Conservation (phyloP, 2,888 invertebrate genomes). For the Meganola albula region DNA sequence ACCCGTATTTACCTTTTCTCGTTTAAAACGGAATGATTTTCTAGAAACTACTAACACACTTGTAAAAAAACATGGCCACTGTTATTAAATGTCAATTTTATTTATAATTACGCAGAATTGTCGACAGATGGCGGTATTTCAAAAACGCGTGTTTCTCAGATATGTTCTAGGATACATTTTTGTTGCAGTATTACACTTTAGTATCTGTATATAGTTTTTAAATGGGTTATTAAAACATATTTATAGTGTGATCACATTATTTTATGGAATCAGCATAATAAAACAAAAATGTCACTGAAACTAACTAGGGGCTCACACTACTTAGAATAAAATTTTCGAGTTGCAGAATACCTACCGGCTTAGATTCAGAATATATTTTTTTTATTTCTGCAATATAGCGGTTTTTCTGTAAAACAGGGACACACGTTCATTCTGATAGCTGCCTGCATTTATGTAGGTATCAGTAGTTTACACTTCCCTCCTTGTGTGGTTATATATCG, state of each 20-base stretch:
- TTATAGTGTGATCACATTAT: constrained; percentile 4
- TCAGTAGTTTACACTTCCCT: too few relatives aligned
- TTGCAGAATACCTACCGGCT: too few relatives aligned
- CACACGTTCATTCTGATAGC: too few relatives aligned
- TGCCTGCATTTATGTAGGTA: too few relatives aligned
- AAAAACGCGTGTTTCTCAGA: constrained; percentile 43
- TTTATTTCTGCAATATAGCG: too few relatives aligned
- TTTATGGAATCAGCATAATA: too few relatives aligned
- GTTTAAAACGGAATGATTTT: constrained; percentile 50
- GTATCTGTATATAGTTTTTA: constrained; percentile 30
- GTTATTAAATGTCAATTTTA: constrained; percentile 71
- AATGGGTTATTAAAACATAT: constrained; percentile 30
- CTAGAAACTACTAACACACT: constrained; percentile 69
- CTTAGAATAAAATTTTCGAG: too few relatives aligned
- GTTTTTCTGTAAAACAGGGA: too few relatives aligned
- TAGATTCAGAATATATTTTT: too few relatives aligned
- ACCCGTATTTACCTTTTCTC: constrained; percentile 44
- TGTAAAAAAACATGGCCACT: constrained; percentile 43
- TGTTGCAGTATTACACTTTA: constrained; percentile 30
- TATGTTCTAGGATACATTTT: constrained; percentile 36
- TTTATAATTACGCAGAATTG: constrained; percentile 57
- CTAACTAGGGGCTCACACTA: too few relatives aligned
- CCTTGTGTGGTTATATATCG: too few relatives aligned
- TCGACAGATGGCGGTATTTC: constrained; percentile 36
- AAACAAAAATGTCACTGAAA: too few relatives aligned